Evolutionary conservation across 2,113 vertebrate genomes (phyloP), one percentile per base, ranked within the genome.

Genomic region (Neogobius melanostomus): DNA sequence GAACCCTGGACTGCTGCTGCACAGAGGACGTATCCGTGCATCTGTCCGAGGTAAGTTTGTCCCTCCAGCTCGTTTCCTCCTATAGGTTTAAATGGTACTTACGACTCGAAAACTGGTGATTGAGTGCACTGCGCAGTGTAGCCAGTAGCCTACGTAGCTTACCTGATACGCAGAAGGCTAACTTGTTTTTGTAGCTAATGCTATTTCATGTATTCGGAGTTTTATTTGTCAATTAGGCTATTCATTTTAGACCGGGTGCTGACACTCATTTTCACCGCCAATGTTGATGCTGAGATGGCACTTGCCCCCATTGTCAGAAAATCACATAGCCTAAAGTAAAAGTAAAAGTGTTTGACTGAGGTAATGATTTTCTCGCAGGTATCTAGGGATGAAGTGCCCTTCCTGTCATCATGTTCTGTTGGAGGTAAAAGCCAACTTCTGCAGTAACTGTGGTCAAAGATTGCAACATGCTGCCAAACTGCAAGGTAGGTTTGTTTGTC

Each of bases 371-470:
- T 6, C 62, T 66, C 65, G 11, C 82, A 63, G 85, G 36, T 36
- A 36, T n/a, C 66, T 7, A 74, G 14, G 53, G 45, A 94, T 95
- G 94, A 67, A 86, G 91, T 92, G 95, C 66, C 63, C 10, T 0
- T 0, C 0, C 0, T 94, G 95, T 81, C 0, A 0, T 4, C 12
- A 70, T 3, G 0, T 28, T 21, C 54, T 78, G 51, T 0, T 47
- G 56, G 90, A 93, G 7, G 66, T 64, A 0, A 56, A 14, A 0
- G 74, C 92, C 6, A 91, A 74, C 1, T 21, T 21, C 21, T 94
- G 94, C 87, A 88, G 95, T 64, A 0, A 54, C 2, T 94, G 94
- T 14, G 94, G 91, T 49, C 1, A 0, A 0, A 7, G 0, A 76
- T 11, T 69, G 0, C 21, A 56, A 11, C 50, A 57, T 17, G 1